Evolutionary conservation across 2,797 vertebrate genomes (phyloP).

Genomic region (Xyrichtys novacula): DNA sequence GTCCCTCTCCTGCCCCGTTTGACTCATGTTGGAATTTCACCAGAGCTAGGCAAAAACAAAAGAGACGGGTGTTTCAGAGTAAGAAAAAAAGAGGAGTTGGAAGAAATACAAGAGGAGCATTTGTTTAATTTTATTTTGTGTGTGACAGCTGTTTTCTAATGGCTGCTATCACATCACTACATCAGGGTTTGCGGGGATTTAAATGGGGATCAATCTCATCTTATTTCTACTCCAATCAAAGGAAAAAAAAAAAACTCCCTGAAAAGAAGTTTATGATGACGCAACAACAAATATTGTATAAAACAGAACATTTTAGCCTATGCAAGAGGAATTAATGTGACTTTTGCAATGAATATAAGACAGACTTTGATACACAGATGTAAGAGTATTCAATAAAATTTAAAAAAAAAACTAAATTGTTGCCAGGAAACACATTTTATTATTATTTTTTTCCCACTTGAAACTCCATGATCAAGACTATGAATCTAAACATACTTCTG

Average conservation of each 20-base stretch:
- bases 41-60: slow-evolving; percentile 70
- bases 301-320: too few species aligned
- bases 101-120: slow-evolving; percentile 51
- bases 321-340: too few species aligned
- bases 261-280: too few species aligned
- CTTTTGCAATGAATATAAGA: too few species aligned
- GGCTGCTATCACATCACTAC: slow-evolving; percentile 18
- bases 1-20: slow-evolving; percentile 72
- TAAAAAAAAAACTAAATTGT: too few species aligned
- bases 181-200: slow-evolving; percentile 34
- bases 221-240: slow-evolving; percentile 15
- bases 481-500: too few species aligned
- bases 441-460: too few species aligned
- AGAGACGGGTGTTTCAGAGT: slow-evolving; percentile 62
- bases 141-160: slow-evolving; percentile 54
- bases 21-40: slow-evolving; percentile 77
- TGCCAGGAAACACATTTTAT: too few species aligned
- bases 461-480: too few species aligned
- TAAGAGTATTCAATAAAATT: too few species aligned
- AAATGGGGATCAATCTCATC: slow-evolving; percentile 33
- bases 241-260: background rate
- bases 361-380: too few species aligned
- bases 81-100: slow-evolving; percentile 20
- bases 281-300: too few species aligned
- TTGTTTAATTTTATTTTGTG: slow-evolving; percentile 43